Evolutionary conservation across 2,888 invertebrate genomes (phyloP).

Genomic region (Parnassius orleans): DNA sequence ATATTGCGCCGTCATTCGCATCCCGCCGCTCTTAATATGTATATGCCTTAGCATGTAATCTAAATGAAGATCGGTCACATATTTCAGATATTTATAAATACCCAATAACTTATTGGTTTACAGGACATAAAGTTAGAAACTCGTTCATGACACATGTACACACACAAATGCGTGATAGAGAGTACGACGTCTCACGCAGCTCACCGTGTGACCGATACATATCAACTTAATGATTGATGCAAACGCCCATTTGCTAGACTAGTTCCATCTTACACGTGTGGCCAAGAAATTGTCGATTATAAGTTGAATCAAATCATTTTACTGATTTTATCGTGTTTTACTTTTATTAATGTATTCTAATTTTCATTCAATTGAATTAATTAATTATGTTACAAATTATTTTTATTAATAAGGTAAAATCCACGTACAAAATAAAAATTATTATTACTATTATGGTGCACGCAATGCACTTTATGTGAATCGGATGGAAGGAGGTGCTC

Average conservation of each 20-base stretch:
- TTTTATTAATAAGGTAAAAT: no score
- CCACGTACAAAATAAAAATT: no score
- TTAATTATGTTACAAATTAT: no score
- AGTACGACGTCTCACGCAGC: slow-evolving; percentile 23
- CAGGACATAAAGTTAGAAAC: slow-evolving; percentile 29
- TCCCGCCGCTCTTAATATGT: no score
- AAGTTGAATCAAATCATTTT: no score
- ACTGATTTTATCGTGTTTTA: no score
- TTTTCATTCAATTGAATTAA: no score
- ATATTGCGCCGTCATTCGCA: no score
- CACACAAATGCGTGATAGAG: slow-evolving; percentile 5
- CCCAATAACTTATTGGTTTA: slow-evolving; percentile 30
- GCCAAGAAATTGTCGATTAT: slow-evolving; percentile 36
- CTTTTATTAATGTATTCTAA: no score
- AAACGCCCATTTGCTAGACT: slow-evolving; percentile 61
- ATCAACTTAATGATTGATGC: slow-evolving; percentile 70
- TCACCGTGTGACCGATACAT: slow-evolving; percentile 64
- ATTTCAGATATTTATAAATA: slow-evolving; percentile 19
- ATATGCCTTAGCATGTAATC: background rate
- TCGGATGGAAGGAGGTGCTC: no score
- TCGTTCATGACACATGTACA: slow-evolving; percentile 22
- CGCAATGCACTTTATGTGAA: no score
- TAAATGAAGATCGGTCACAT: slow-evolving; percentile 12
- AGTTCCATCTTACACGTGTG: slow-evolving; percentile 43
- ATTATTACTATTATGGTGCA: no score